Evolutionary conservation across 2,888 invertebrate species (phyloP).

Genomic region (Lasioglossum malachurum): DNA sequence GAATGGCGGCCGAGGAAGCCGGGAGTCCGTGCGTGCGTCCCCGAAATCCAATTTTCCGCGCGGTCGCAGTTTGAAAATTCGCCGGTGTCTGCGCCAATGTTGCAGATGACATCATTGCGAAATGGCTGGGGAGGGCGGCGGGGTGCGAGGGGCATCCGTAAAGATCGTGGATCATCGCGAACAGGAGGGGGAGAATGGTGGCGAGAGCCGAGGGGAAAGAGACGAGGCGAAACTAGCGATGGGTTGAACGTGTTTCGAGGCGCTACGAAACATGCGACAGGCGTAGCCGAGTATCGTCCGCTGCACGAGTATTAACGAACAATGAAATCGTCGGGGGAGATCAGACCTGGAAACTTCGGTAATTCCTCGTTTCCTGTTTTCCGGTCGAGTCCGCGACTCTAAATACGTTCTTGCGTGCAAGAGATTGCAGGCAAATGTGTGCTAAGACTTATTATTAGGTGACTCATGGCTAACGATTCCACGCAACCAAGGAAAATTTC

Average conservation of each 20-base stretch:
- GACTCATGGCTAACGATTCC: constrained; percentile 4
- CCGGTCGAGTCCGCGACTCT: background rate
- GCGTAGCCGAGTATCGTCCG: background rate
- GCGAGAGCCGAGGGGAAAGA: constrained; percentile 42
- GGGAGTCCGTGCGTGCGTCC: background rate
- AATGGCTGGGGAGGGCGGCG: constrained; percentile 52
- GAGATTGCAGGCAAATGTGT: background rate
- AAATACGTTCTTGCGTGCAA: constrained; percentile 5
- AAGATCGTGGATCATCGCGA: constrained; percentile 67
- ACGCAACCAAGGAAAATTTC: background rate
- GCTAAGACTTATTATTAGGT: constrained; percentile 9
- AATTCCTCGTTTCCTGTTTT: constrained; percentile 4
- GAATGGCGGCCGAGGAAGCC: background rate
- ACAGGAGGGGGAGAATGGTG: constrained; percentile 16
- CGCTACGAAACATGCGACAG: background rate
- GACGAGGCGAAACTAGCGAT: constrained; percentile 52
- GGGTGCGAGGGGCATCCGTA: constrained; percentile 58
- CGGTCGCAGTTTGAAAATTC: constrained; percentile 25
- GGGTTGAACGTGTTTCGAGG: constrained; percentile 22
- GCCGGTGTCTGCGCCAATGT: constrained; percentile 66
- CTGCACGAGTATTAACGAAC: background rate
- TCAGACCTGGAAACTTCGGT: background rate
- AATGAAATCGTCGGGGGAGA: background rate
- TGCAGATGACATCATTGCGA: constrained; percentile 77
- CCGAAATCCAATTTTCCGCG: constrained; percentile 12